A percentile compares a stretch with the other conserved stretches of the same genome.
Conservation (phyloP, 2,797 vertebrate species). For the Sebastiscus albofasciatus region DNA sequence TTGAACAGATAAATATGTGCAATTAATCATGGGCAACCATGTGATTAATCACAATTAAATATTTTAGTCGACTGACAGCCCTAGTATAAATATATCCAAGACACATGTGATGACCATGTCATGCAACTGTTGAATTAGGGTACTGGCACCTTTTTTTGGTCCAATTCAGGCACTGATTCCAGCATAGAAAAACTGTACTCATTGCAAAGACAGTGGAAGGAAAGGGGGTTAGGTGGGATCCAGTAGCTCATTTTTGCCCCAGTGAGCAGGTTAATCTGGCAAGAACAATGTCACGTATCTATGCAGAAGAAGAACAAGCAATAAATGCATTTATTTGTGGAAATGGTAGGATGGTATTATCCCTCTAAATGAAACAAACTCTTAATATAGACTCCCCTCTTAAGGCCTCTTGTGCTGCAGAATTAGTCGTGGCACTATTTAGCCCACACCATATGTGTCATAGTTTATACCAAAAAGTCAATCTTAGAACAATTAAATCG, state of each 20-base stretch:
- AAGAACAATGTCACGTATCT: not conserved
- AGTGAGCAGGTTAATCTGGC: not conserved
- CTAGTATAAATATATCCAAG: no score
- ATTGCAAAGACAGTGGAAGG: not conserved
- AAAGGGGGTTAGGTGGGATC: not conserved
- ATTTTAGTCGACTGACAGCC: no score
- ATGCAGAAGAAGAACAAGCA: not conserved
- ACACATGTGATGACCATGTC: no score
- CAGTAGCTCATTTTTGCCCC: not conserved
- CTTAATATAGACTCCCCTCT: not conserved
- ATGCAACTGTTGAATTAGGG: no score
- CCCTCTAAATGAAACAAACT: not conserved
- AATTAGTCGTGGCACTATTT: constrained; percentile 4
- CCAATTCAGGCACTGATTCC: not conserved
- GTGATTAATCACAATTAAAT: no score
- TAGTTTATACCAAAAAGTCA: constrained; percentile 21
- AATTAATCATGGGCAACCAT: no score
- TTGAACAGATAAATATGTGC: no score
- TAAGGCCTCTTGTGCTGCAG: not conserved
- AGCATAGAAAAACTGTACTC: not conserved
- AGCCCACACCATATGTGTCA: constrained; percentile 23
- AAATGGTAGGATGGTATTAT: not conserved
- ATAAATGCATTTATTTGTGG: not conserved
- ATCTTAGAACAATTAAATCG: constrained; percentile 57
- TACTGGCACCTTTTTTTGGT: no score